These are phyloP conservation scores for Dinothrombium tinctorium DNA, from an alignment of 1,140 invertebrate species.

Conservation along the genomic window DNA sequence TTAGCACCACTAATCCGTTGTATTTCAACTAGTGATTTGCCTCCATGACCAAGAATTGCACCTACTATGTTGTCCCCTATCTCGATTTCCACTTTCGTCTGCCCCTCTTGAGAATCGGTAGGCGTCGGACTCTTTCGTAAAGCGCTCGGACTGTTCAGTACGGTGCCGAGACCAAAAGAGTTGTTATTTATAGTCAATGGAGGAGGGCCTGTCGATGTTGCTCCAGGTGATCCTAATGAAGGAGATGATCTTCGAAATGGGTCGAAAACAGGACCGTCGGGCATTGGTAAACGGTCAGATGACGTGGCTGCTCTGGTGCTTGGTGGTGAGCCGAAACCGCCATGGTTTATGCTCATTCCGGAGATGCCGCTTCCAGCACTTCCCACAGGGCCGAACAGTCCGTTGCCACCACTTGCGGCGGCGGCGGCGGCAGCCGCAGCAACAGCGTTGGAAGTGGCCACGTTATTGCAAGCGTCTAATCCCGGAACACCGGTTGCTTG, in stretches of 20 bases:
- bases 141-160: constrained; percentile 14
- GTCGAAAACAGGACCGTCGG: constrained; percentile 14
- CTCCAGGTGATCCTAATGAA: constrained; percentile 22
- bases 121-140: constrained; percentile 62
- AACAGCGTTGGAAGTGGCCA: constrained; percentile 5
- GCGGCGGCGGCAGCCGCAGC: constrained; percentile 9
- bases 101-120: constrained; percentile 26
- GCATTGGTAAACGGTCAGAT: constrained; percentile 13
- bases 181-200: constrained; percentile 41
- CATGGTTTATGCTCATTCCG: constrained; percentile 23
- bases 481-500: constrained; percentile 4
- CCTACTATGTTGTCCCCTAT: constrained; percentile 79
- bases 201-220: constrained; percentile 21
- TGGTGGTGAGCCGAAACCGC: constrained; percentile 14
- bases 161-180: constrained; percentile 49
- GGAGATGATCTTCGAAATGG: constrained; percentile 16
- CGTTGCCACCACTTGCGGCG: constrained; percentile 10
- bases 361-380: constrained; percentile 6
- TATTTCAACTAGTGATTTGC: constrained; percentile 82
- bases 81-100: constrained; percentile 63
- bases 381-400: constrained; percentile 11
- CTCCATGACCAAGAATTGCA: constrained; percentile 83
- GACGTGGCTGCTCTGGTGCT: not conserved
- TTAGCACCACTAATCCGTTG: constrained; percentile 85
- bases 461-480: constrained; percentile 9